phyloP scores from a whole-genome alignment of 2,888 invertebrate genomes.

The Chloromyia formosa region DNA sequence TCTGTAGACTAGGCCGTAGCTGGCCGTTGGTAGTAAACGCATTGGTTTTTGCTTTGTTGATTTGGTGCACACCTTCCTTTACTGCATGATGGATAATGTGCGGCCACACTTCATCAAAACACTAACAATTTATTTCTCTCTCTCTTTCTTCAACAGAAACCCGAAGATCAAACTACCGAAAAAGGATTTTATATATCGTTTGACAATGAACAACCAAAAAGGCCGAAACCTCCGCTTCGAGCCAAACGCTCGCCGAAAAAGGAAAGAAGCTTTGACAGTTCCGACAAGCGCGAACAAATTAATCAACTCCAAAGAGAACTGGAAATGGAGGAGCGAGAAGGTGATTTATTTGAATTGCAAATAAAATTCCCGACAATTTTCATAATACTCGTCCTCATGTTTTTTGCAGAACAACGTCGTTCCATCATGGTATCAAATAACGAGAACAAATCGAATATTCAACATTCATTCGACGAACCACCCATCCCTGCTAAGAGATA shows the following conservation, averaged over 20 bases:
- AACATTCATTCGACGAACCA: conserved; percentile 33
- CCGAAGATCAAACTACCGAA: conserved; percentile 67
- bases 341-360: no score
- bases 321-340: conserved; percentile 61
- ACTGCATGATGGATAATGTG: no score
- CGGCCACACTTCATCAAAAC: no score
- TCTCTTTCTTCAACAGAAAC: conserved; percentile 57
- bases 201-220: conserved; percentile 86
- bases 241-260: conserved; percentile 83
- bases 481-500: conserved; percentile 48
- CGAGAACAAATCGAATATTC: conserved; percentile 38
- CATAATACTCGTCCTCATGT: no score
- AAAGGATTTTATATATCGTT: conserved; percentile 95
- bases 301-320: conserved; percentile 65
- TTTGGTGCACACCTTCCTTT: no score
- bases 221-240: conserved; percentile 87
- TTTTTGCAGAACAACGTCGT: conserved; percentile 50
- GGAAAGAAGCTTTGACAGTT: conserved; percentile 66
- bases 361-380: no score
- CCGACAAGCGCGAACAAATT: conserved; percentile 59
- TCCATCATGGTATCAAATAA: conserved; percentile 37
- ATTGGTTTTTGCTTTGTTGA: no score
- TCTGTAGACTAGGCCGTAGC: no score
- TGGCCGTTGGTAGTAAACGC: no score
- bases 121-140: no score